A percentile compares a stretch with the other conserved stretches of the same genome.
Evolutionary conservation across 2,797 vertebrate genomes (phyloP).

Genomic region (Gephyroberyx darwinii): DNA sequence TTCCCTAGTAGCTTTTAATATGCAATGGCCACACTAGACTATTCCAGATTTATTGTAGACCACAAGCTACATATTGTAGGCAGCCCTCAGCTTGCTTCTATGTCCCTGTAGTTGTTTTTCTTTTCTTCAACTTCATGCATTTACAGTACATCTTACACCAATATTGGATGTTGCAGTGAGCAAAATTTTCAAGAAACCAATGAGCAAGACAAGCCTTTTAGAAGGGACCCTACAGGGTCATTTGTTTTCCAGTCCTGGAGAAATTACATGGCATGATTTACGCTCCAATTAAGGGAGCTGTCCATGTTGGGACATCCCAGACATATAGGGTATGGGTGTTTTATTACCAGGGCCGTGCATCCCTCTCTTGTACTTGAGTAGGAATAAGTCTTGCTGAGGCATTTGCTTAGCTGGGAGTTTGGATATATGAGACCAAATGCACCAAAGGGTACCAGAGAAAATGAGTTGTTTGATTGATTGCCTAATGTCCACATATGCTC

Average conservation of each 20-base stretch:
- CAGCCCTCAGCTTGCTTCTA: constrained; percentile 49
- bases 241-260: constrained; percentile 10
- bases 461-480: neutral
- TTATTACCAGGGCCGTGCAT: constrained; percentile 57
- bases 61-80: constrained; percentile 26
- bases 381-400: constrained; percentile 13
- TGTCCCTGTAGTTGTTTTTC: neutral
- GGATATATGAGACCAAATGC: neutral
- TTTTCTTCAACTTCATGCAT: neutral
- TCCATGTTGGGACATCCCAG: constrained; percentile 48
- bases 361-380: constrained; percentile 43
- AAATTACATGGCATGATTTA: constrained; percentile 44
- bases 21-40: constrained; percentile 37
- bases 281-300: constrained; percentile 42
- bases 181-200: neutral
- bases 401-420: constrained; percentile 14
- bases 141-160: neutral
- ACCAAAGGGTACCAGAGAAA: neutral
- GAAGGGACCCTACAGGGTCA: constrained; percentile 7
- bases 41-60: constrained; percentile 27
- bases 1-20: constrained; percentile 43
- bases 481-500: neutral
- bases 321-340: constrained; percentile 44
- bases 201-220: constrained; percentile 20
- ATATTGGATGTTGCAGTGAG: constrained; percentile 17